A percentile compares a stretch with the other conserved stretches of the same genome.
phyloP scores from a whole-genome alignment of 2,888 invertebrate species.

The Drosophila ustulata region DNA sequence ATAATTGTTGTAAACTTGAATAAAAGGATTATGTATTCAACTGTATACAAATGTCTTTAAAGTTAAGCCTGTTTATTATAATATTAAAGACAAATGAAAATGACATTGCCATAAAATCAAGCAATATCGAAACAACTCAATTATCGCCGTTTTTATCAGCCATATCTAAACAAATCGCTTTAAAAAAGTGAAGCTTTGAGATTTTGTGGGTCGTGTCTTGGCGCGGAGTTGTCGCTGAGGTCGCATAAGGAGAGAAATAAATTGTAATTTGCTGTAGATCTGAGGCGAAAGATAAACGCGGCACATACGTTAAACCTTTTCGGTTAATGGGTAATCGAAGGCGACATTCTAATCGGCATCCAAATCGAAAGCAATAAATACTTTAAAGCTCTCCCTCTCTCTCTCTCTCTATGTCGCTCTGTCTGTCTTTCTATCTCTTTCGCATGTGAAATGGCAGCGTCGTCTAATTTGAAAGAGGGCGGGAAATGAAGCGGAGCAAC shows the following conservation, averaged over 20 bases:
- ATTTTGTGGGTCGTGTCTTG: background rate
- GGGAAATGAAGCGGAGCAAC: background rate
- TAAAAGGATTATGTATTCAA: no score
- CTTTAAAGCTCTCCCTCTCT: background rate
- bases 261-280: slow-evolving; percentile 2
- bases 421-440: background rate
- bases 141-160: background rate
- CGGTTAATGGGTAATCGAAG: slow-evolving; percentile 19
- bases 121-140: background rate
- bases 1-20: no score
- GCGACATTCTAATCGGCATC: slow-evolving; percentile 20
- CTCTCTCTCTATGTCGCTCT: background rate
- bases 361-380: slow-evolving; percentile 34
- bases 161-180: background rate
- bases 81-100: no score
- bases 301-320: slow-evolving; percentile 2
- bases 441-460: slow-evolving; percentile 3
- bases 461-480: slow-evolving; percentile 19
- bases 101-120: no score
- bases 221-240: background rate
- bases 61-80: no score
- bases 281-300: background rate
- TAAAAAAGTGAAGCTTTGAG: background rate
- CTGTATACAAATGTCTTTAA: no score
- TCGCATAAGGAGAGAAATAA: background rate